Evolutionary conservation across 2,797 vertebrate species (phyloP), one percentile per base, ranked within the genome.

Genomic region (Bufotes viridis): DNA sequence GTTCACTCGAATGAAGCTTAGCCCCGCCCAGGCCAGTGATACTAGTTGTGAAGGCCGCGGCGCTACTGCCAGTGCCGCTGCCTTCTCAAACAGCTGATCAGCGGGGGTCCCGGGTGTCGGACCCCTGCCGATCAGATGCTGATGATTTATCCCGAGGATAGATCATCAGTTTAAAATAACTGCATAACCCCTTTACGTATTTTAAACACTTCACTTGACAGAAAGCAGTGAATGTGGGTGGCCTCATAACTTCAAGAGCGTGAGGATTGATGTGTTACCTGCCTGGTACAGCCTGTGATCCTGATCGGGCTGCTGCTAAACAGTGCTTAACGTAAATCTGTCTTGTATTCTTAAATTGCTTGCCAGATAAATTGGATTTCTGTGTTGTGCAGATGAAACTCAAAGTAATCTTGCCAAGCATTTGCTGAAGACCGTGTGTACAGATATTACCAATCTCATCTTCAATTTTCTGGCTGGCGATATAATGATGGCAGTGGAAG

Each of bases 401-500:
- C 97, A 99, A 91, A 90, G 92, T 80, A 93, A 95, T 89, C 96
- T 99, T 70, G 93, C 94, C 86, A 99, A 96, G 86, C 97, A 99
- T 81, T 88, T 98, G 80, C 93, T 99, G 94, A 99, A 97, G 94
- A 98, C 96, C 0, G 90, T 98, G 76, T 98, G 97, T 91, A 95
- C 97, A 1, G 97, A 98, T 24, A 93, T 97, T 90, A 96, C 97
- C 86, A 99, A 99, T 93, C 94, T 98, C 85, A 95, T 99, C 92
- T 96, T 99, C 89, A 98, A 95, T 95, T 98, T 97, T 92, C 91
- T 98, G 88, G 97, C 97, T 26, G 95, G 96, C 14, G 97, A 99
- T 81, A 93, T 97, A 86, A 97, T 98, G 97, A 97, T 97, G 95
- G 95, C 97, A 1, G 92, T 94, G 22, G 97, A 98, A 86, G 96